These are phyloP conservation scores for Cryptoprocta ferox DNA, from an alignment of 2,797 vertebrate species.

Conservation along the genomic window DNA sequence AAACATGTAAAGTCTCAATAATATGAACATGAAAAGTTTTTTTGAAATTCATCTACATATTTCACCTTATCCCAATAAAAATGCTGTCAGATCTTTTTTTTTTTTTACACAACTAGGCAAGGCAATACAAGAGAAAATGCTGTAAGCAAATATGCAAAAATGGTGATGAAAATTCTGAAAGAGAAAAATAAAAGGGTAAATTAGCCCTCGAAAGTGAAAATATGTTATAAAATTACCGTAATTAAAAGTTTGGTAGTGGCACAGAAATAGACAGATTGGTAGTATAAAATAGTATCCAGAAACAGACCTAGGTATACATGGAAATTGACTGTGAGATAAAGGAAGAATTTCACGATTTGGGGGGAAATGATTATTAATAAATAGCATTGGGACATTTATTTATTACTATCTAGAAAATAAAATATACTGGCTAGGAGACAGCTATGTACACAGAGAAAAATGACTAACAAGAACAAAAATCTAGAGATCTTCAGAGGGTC, in stretches of 20 bases:
- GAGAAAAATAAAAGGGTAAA: not conserved
- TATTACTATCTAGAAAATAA: not conserved
- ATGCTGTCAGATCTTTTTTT: not conserved
- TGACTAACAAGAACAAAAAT: not conserved
- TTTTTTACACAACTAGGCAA: not conserved
- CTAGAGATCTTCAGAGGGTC: not conserved
- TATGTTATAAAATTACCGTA: not conserved
- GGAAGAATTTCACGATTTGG: not conserved
- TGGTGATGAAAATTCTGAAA: constrained; percentile 21
- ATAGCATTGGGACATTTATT: not conserved
- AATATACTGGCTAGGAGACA: not conserved
- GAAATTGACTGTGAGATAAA: not conserved
- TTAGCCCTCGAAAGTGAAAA: not conserved
- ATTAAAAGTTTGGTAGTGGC: constrained; percentile 20
- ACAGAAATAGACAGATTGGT: not conserved
- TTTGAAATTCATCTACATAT: not conserved
- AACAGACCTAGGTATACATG: not conserved
- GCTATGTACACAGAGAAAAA: not conserved
- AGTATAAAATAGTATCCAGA: not conserved
- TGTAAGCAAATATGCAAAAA: constrained; percentile 45
- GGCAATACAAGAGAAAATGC: not conserved
- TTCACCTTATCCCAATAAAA: not conserved
- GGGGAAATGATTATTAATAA: not conserved
- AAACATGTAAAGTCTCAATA: not conserved
- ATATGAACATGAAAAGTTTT: not conserved